Percentiles rank a stretch among this genome's conserved stretches.
Evolutionary conservation across 2,113 vertebrate species (phyloP).

Genomic region (Potamarius usumacintae): DNA sequence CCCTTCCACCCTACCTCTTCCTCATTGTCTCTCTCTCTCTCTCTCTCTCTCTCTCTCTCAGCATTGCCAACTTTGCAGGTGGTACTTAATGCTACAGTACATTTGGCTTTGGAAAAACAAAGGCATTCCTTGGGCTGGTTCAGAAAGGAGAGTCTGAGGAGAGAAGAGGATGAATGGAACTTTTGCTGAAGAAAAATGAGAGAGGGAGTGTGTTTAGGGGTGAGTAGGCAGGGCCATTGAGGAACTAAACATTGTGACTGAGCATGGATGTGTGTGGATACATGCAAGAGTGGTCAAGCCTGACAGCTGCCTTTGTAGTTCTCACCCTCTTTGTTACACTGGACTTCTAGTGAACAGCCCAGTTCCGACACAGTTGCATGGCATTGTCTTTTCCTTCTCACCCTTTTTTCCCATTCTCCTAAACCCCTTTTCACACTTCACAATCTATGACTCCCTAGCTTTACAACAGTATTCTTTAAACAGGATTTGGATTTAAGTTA

Average conservation of each 20-base stretch:
- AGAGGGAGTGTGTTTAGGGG: conserved; percentile 28
- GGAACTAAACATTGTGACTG: conserved; percentile 28
- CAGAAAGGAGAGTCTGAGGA: conserved; percentile 52
- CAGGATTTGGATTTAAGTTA: conserved; percentile 33
- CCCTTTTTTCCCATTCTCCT: background rate
- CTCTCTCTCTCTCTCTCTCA: conserved; percentile 42
- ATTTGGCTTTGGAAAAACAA: conserved; percentile 67
- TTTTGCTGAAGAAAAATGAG: conserved; percentile 11
- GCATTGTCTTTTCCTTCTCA: conserved; percentile 29
- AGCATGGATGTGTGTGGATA: conserved; percentile 39
- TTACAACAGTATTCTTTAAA: conserved; percentile 18
- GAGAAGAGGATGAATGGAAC: conserved; percentile 33
- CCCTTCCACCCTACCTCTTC: conserved; percentile 39
- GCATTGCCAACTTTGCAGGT: conserved; percentile 68
- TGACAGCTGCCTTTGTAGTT: conserved; percentile 31
- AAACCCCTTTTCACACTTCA: conserved; percentile 22
- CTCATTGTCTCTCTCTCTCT: conserved; percentile 45
- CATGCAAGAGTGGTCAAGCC: conserved; percentile 44
- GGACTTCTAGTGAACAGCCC: conserved; percentile 24
- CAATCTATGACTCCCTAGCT: conserved; percentile 25
- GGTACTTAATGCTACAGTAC: conserved; percentile 66
- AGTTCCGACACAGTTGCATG: conserved; percentile 34
- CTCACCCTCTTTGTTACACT: conserved; percentile 26
- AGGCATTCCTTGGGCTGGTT: conserved; percentile 63
- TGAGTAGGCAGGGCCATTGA: conserved; percentile 34